Percentiles rank a stretch among this genome's conserved stretches.
phyloP scores from a whole-genome alignment of 2,113 vertebrate species.

The Rissa tridactyla region DNA sequence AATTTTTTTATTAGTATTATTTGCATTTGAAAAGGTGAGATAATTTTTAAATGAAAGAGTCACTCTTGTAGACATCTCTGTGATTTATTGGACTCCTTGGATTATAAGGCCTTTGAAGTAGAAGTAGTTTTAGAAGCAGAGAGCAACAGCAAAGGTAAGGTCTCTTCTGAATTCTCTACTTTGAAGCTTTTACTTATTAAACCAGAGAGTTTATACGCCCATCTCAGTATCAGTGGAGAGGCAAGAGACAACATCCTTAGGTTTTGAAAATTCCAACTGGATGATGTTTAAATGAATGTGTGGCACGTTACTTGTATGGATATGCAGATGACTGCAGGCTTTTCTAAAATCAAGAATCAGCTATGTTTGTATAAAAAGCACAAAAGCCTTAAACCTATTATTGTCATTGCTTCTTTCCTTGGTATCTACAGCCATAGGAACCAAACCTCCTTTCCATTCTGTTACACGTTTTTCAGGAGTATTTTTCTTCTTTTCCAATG shows the following conservation, averaged over 20 bases:
- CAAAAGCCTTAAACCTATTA: neutral
- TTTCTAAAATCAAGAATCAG: neutral
- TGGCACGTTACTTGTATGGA: neutral
- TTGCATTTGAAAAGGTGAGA: neutral
- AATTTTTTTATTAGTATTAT: neutral
- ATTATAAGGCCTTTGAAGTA: neutral
- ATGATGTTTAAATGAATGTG: neutral
- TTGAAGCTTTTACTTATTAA: neutral
- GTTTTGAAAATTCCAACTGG: neutral
- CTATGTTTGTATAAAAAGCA: neutral
- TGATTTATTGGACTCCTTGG: neutral
- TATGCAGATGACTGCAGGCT: neutral
- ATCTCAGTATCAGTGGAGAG: neutral
- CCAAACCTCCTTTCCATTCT: neutral
- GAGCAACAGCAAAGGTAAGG: neutral
- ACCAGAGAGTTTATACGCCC: rapidly evolving
- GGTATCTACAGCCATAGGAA: neutral
- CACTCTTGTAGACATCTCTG: neutral
- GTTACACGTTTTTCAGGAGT: neutral
- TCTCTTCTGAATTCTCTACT: neutral
- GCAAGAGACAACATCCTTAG: neutral
- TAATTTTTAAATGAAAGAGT: neutral
- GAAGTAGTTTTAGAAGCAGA: neutral
- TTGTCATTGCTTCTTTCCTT: neutral
- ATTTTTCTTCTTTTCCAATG: neutral